Percentiles rank a stretch among this genome's conserved stretches.
Conservation (phyloP, 2,797 vertebrate species). For the Buceros bicornis region DNA sequence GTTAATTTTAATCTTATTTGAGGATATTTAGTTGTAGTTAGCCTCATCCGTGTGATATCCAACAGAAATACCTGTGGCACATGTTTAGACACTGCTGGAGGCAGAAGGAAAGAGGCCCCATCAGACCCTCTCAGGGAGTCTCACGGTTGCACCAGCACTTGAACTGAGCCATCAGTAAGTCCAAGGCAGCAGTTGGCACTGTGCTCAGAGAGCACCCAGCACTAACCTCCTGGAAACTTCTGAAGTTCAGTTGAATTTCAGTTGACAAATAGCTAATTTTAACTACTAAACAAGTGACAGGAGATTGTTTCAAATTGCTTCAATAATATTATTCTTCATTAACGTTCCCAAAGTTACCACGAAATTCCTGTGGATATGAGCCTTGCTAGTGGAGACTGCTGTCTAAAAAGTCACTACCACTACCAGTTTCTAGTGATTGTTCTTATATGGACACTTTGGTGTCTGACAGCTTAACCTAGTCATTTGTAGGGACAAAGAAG, state of each 20-base stretch:
- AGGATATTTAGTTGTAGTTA: slow-evolving; percentile 6
- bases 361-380: background rate
- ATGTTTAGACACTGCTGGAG: background rate
- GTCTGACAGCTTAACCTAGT: background rate
- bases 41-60: background rate
- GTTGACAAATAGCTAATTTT: background rate
- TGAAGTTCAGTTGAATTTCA: background rate
- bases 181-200: background rate
- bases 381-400: background rate
- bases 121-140: background rate
- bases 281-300: background rate
- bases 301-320: background rate
- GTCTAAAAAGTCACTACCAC: background rate
- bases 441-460: background rate
- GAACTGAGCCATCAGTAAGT: background rate
- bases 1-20: slow-evolving; percentile 28
- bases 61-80: background rate
- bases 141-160: background rate
- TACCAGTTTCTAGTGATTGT: background rate
- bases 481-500: background rate
- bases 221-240: background rate
- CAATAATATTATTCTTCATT: background rate
- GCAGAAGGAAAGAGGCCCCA: background rate
- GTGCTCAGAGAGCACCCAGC: background rate
- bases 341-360: background rate